Percentiles rank a stretch among this genome's conserved stretches.
phyloP scores from a whole-genome alignment of 2,113 vertebrate genomes.

The Pedionomus torquatus region DNA sequence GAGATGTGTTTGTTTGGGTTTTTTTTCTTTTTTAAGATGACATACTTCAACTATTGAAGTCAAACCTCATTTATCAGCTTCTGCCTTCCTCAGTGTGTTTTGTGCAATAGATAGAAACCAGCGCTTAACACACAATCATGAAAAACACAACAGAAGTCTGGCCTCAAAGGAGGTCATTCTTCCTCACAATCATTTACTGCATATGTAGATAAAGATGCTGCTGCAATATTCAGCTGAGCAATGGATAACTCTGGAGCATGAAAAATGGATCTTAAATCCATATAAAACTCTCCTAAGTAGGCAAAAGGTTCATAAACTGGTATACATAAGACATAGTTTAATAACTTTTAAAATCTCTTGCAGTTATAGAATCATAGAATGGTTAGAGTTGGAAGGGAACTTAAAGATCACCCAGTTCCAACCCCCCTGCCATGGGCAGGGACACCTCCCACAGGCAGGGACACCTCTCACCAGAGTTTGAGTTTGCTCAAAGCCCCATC shows the following conservation, averaged over 20 bases:
- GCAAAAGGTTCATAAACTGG: neutral
- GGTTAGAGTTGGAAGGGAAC: no score
- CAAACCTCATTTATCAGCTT: neutral
- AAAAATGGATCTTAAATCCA: neutral
- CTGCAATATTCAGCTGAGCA: neutral
- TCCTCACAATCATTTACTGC: neutral
- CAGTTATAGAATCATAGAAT: neutral
- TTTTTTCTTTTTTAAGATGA: neutral
- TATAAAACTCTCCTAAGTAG: neutral
- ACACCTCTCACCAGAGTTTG: no score
- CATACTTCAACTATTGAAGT: neutral
- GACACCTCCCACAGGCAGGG: no score
- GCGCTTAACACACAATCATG: neutral
- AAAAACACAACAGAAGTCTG: neutral
- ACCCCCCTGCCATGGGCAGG: no score
- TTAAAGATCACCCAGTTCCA: no score
- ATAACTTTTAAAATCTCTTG: neutral
- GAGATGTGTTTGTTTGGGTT: neutral
- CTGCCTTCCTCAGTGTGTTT: neutral
- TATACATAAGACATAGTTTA: neutral
- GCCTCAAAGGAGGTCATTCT: neutral
- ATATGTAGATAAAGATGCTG: fast-evolving
- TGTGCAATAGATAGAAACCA: neutral
- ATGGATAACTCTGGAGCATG: neutral
- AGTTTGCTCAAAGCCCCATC: no score